Percentiles rank a stretch among this genome's conserved stretches.
These are phyloP conservation scores for Belonocnema kinseyi DNA, from an alignment of 1,140 invertebrate species.

Conservation along the genomic window DNA sequence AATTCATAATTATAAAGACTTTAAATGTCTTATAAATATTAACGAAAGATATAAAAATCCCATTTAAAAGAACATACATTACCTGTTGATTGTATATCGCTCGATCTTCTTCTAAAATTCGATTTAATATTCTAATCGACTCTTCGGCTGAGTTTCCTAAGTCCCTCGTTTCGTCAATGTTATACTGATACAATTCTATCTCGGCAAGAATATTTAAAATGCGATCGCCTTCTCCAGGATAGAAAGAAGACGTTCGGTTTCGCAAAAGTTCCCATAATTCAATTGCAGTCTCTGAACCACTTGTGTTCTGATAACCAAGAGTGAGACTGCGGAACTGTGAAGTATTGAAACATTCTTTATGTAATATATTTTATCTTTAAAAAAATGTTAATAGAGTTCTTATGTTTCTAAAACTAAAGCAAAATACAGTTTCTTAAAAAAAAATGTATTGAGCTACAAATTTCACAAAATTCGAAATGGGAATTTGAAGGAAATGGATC, in stretches of 20 bases:
- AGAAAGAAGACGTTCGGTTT: slow-evolving; percentile 71
- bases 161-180: slow-evolving; percentile 61
- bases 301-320: slow-evolving; percentile 81
- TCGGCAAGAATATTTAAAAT: slow-evolving; percentile 74
- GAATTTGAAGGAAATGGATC: background rate
- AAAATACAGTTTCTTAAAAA: background rate
- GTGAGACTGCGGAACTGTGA: slow-evolving; percentile 79
- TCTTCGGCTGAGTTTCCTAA: slow-evolving; percentile 68
- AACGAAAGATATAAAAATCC: no score
- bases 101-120: slow-evolving; percentile 70
- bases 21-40: no score
- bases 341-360: slow-evolving; percentile 41
- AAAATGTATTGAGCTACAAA: background rate
- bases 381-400: slow-evolving; percentile 16
- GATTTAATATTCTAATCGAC: slow-evolving; percentile 74
- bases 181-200: slow-evolving; percentile 74
- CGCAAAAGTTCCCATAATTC: slow-evolving; percentile 75
- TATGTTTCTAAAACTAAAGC: no score
- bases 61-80: slow-evolving; percentile 25
- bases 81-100: slow-evolving; percentile 77
- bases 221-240: slow-evolving; percentile 78
- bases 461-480: background rate
- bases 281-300: slow-evolving; percentile 74
- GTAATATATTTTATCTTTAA: background rate
- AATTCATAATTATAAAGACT: no score